Percentiles rank a stretch among this genome's conserved stretches.
These are phyloP conservation scores for Griposia aprilina DNA, from an alignment of 2,888 invertebrate genomes.

Conservation along the genomic window DNA sequence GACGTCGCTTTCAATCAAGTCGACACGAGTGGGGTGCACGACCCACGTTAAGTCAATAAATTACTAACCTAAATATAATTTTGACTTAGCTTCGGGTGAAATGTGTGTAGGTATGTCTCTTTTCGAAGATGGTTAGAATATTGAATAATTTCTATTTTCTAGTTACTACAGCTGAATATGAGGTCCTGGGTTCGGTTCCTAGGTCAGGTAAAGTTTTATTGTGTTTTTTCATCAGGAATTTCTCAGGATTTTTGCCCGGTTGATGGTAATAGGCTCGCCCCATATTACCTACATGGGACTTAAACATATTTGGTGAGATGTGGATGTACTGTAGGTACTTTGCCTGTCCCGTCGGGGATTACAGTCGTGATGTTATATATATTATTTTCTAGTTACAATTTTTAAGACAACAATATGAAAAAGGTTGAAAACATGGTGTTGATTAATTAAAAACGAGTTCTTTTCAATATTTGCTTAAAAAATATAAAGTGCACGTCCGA, in stretches of 20 bases:
- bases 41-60: constrained; percentile 42
- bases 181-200: neutral
- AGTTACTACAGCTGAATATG: neutral
- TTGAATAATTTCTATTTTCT: neutral
- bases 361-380: neutral
- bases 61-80: constrained; percentile 39
- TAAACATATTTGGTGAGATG: no score
- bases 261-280: no score
- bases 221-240: no score
- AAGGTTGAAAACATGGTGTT: no score
- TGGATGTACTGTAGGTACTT: no score
- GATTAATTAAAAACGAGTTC: no score
- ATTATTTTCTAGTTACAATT: neutral
- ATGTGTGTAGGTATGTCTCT: neutral
- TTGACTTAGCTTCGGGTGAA: neutral
- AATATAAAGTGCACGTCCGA: neutral
- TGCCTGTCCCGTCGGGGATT: neutral
- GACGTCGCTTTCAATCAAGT: constrained; percentile 50
- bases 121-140: neutral
- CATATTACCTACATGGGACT: no score
- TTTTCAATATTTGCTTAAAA: neutral
- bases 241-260: no score
- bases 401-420: neutral
- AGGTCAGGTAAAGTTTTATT: neutral
- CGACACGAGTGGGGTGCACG: constrained; percentile 38